Evolutionary conservation across 2,888 invertebrate species (phyloP), one percentile per base, ranked within the genome.

Genomic region (Andrena haemorrhoa): DNA sequence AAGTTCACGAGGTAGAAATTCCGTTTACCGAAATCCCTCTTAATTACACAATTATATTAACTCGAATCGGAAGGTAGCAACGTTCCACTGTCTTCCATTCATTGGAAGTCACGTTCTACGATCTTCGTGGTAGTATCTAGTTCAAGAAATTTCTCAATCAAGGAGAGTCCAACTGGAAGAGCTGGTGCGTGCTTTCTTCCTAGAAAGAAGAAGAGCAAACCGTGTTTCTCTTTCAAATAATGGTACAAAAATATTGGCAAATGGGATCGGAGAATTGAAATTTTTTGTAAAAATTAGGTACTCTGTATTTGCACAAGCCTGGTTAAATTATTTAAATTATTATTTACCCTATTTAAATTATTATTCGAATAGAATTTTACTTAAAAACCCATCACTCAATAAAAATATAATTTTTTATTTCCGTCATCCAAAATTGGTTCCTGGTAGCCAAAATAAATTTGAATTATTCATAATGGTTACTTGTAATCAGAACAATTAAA

Each of bases 31-130:
- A 66, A 72, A 66, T 51, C 49, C 31, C 12, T 3, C 20, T 60
- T 77, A 61, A 77, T 77, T 71, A 72, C 71, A 65, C 72, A 66
- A 77, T 65, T 77, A 20, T 23, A 68, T 75, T 51, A 69, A 51
- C 10, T 31, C 7, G 51, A 47, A 33, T 56, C 56, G 35, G 20
- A 31, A 35, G 31, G 23, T 23, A 33, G 23, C 51, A 23, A 35
- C 35, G 20, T 23, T 69, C 56, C 68, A 29, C 23, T 35, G 53
- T 41, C 58, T 41, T 58, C 35, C 58, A 58, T 47, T 70, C 58
- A 26, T 29, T 12, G 20, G 47, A 23, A 29, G 41, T 58, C 56
- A 69, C 69, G 68, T 68, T 33, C 23, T 33, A 12, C 33, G 69
- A 56, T 69, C 35, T 41, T 35, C n/a, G 8, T 58, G 35, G 33